Conservation (phyloP, 92 coral and sea anemone genomes). For the Paragorgia papillata region DNA sequence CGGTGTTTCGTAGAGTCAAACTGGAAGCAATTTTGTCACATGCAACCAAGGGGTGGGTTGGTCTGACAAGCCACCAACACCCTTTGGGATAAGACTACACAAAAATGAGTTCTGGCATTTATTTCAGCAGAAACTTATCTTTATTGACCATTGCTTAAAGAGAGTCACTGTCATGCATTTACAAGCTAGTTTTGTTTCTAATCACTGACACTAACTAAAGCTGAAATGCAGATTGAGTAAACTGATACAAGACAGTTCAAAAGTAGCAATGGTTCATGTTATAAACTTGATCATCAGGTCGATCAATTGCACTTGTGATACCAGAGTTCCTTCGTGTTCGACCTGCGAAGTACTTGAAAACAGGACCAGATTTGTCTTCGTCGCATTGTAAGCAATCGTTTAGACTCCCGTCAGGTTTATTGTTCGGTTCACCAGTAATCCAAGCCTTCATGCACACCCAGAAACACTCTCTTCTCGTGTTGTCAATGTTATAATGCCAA, state of each 20-base stretch:
- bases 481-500: slow-evolving; percentile 29
- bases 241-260: not conserved
- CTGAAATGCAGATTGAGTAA: no score
- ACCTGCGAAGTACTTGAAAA: slow-evolving; percentile 32
- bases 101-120: no score
- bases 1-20: no score
- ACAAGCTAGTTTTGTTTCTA: no score
- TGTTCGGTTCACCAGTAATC: slow-evolving; percentile 31
- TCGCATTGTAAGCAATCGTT: slow-evolving; percentile 28
- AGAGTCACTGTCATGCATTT: no score
- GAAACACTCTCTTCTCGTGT: slow-evolving; percentile 24
- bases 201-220: no score
- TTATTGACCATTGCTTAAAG: no score
- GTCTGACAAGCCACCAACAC: no score
- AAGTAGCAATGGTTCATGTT: slow-evolving; percentile 31
- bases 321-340: slow-evolving; percentile 30
- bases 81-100: no score
- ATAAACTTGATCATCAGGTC: slow-evolving; percentile 21
- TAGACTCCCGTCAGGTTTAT: slow-evolving; percentile 31
- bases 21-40: no score
- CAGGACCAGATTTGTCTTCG: slow-evolving; percentile 33
- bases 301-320: slow-evolving; percentile 14
- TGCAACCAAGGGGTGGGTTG: no score
- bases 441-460: slow-evolving; percentile 21
- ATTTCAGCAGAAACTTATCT: no score